Evolutionary conservation across 2,113 vertebrate species (phyloP), one percentile per base, ranked within the genome.

Genomic region (Cyphomyrus plagiostoma): DNA sequence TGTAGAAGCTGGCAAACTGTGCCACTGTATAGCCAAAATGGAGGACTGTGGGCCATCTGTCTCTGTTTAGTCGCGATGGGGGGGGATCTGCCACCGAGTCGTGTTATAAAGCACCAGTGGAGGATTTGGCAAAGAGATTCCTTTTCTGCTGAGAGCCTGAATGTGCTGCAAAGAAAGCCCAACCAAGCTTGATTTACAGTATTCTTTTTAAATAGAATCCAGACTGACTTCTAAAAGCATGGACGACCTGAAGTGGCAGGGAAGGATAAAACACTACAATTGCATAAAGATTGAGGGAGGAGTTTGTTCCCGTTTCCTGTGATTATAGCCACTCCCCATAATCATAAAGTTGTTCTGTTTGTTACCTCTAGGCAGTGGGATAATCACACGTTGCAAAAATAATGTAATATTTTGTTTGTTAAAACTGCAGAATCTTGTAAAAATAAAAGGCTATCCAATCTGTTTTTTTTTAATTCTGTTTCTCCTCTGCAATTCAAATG

Each of bases 341-440:
- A 89, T 74, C 46, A 80, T 15, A 2, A 19, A 82, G 21, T 39
- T 87, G 74, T 83, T 85, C 21, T 70, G 53, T 88, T 53, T 85
- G 39, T 66, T 48, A 87, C 30, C 50, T 89, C 88, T 87, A 70
- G 62, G 83, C 49, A 74, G 49, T 86, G 50, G n/a, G 53, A 45
- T 50, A 49, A 74, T 58, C 35, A 84, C 35, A 87, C 50, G 30
- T 49, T 89, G 74, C 90, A 91, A 91, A 83, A 90, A 91, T 90
- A 46, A 91, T 92, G 91, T 93, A 92, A 90, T 66, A 88, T 94
- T 94, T 93, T 92, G 93, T 94, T 90, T 93, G 93, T 94, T 90
- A 92, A 95, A 93, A 94, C 95, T 95, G 94, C 94, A 94, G 92
- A 93, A 92, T 92, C 86, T 82, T 89, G 90, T 88, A 92, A 89